Evolutionary conservation across 2,888 invertebrate species (phyloP), one percentile per base, ranked within the genome.

Genomic region (Ophonus ardosiacus): DNA sequence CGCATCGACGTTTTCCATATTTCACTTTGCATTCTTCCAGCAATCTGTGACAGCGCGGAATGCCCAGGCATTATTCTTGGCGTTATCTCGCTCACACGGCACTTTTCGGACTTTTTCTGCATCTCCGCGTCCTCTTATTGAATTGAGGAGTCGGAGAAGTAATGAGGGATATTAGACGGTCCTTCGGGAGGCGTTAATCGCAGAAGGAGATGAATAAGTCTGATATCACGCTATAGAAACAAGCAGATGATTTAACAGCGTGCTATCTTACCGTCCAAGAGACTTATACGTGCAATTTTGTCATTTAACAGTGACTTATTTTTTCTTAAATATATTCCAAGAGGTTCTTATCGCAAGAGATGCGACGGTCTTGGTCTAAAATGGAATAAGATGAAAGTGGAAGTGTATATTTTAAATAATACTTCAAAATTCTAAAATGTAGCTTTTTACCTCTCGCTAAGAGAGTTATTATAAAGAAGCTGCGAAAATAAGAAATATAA

Each of bases 121-220:
- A 24, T 17, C 15, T 21, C 56, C 76, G 74, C 43, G 76, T 83
- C 76, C 76, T n/a, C 83, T 83, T 83, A 83, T 83, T 83, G 83
- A 83, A 83, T 83, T 74, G 40, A 38, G 83, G 76, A 59, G 76
- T 74, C 40, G 61, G 82, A 74, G 74, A 83, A 83, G 61, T 76
- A 76, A 83, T 83, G 83, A 61, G 61, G 68, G 56, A 59, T 83
- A 83, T 74, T 43, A 83, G 15, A 76, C 76, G 24, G 59, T 83
- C 83, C 83, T 83, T n/a, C 21, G 83, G 76, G 83, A 83, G 17
- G 38, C 61, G 83, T 83, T 83, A 83, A 74, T 76, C 76, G 76
- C 40, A 4, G 7, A 21, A 15, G 40, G 61, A 57, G 83, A 83
- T 74, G 57, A 83, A 83, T 59, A 40, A 83, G 61, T 74, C 38